phyloP scores from a whole-genome alignment of 2,888 invertebrate species.

The Nomada lathburiana region DNA sequence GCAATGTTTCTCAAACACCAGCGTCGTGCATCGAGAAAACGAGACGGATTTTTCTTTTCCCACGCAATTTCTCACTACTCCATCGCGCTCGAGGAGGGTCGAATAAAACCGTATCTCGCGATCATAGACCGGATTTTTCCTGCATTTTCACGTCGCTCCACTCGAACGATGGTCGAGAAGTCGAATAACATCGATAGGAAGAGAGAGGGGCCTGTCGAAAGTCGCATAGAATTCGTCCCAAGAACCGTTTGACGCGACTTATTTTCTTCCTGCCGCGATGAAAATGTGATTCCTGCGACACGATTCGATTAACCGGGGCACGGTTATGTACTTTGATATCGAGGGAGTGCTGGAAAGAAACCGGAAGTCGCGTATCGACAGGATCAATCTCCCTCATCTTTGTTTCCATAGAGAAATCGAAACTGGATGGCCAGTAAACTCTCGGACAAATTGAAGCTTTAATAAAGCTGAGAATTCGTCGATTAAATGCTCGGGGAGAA shows the following conservation, averaged over 20 bases:
- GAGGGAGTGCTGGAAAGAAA: conserved; percentile 24
- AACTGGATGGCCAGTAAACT: conserved; percentile 10
- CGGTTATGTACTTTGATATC: conserved; percentile 17
- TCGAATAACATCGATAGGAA: background rate
- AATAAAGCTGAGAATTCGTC: background rate
- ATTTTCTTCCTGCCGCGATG: background rate
- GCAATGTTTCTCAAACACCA: background rate
- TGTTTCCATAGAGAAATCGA: background rate
- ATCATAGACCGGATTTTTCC: conserved; percentile 6
- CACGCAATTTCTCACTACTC: background rate
- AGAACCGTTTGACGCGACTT: background rate
- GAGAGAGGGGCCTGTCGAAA: conserved; percentile 11
- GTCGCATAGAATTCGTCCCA: background rate
- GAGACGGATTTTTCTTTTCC: background rate
- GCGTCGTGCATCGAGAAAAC: conserved; percentile 4
- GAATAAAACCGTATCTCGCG: background rate
- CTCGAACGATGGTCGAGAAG: background rate
- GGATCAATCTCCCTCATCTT: conserved; percentile 1
- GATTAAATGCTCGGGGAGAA: background rate
- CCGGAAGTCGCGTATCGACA: conserved; percentile 15
- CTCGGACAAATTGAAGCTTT: background rate
- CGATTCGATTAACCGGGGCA: conserved; percentile 38
- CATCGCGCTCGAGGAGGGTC: background rate
- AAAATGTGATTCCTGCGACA: conserved; percentile 25
- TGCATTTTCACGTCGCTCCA: background rate